Evolutionary conservation across 2,797 vertebrate genomes (phyloP).

Genomic region (Acanthornis magna): DNA sequence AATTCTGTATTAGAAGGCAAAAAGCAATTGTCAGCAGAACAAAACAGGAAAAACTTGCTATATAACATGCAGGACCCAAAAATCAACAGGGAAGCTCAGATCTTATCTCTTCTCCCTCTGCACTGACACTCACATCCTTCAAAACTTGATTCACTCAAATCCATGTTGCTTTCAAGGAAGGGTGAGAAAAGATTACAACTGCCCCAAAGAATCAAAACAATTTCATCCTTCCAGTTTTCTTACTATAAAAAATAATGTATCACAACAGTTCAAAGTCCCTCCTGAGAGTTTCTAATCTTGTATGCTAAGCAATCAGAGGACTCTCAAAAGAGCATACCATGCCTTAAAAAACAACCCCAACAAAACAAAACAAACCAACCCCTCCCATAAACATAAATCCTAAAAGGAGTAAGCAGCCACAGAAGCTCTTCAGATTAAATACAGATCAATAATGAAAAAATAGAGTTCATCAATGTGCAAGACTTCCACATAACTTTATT

Average conservation of each 20-base stretch:
- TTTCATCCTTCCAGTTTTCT: neutral
- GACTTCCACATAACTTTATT: neutral
- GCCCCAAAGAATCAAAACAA: neutral
- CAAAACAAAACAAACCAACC: neutral
- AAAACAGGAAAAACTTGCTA: neutral
- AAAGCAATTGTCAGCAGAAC: neutral
- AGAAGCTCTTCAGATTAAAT: neutral
- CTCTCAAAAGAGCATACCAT: neutral
- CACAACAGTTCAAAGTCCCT: neutral
- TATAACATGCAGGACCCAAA: neutral
- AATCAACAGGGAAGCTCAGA: neutral
- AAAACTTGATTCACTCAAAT: neutral
- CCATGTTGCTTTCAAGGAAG: neutral
- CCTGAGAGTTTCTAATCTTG: neutral
- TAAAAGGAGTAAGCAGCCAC: neutral
- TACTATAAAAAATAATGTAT: neutral
- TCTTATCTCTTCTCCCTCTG: neutral
- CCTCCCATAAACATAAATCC: neutral
- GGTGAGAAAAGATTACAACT: neutral
- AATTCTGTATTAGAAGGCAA: neutral
- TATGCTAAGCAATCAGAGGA: neutral
- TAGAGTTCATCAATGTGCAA: neutral
- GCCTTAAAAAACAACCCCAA: neutral
- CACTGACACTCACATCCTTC: neutral
- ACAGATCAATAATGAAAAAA: neutral